phyloP scores from a whole-genome alignment of 2,797 vertebrate genomes.

The Euphonia xanthogaster region DNA sequence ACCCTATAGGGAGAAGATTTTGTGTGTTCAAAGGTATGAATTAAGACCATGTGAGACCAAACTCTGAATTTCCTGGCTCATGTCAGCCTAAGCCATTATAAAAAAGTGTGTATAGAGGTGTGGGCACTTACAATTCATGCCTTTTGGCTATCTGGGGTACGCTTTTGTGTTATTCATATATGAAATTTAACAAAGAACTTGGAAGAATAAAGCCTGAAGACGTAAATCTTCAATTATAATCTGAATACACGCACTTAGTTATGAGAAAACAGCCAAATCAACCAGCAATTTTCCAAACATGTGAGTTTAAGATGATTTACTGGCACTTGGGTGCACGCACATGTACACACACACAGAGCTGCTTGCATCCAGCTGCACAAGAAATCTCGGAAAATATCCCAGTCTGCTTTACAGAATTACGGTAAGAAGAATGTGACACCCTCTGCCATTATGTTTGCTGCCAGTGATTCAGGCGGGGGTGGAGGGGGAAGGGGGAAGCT shows the following conservation, averaged over 20 bases:
- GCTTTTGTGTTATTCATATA: background rate
- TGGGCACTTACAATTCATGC: slow-evolving; percentile 20
- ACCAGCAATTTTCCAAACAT: slow-evolving; percentile 16
- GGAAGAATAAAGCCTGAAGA: background rate
- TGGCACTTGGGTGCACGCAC: background rate
- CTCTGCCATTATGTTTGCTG: slow-evolving; percentile 46
- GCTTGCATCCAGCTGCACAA: slow-evolving; percentile 54
- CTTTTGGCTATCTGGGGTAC: slow-evolving; percentile 5
- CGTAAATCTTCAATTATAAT: background rate
- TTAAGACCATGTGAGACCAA: slow-evolving; percentile 25
- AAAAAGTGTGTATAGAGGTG: slow-evolving; percentile 8
- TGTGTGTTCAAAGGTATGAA: slow-evolving; percentile 16
- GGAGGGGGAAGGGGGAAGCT: slow-evolving; percentile 37
- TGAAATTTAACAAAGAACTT: background rate
- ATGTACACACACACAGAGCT: background rate
- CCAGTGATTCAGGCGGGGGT: slow-evolving; percentile 60
- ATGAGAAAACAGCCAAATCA: background rate
- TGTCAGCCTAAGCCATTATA: slow-evolving; percentile 21
- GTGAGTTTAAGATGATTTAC: slow-evolving; percentile 51
- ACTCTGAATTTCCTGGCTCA: slow-evolving; percentile 40
- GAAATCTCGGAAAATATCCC: slow-evolving; percentile 54
- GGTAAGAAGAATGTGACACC: slow-evolving; percentile 63
- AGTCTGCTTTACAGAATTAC: slow-evolving; percentile 56
- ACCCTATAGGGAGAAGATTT: background rate
- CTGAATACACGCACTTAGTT: background rate